Base-by-base conservation (phyloP, 2,888 invertebrate species). In the Plagodis dolabraria region DNA sequence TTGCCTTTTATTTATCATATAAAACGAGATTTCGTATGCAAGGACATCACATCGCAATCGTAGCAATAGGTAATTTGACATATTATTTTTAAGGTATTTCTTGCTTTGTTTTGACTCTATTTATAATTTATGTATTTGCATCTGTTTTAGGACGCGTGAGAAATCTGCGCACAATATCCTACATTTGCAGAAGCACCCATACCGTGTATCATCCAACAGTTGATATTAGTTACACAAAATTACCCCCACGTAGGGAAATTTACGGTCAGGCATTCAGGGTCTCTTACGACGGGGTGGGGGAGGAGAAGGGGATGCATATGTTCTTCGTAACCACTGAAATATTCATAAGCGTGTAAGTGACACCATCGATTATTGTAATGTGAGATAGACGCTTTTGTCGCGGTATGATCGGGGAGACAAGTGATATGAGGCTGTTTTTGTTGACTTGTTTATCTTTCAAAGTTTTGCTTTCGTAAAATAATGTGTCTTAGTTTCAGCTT, bases 341-440 rank as follows among this genome's bases (percentile, higher is more conserved):
- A 83, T 83, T 83, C 82, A 83, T 83, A 79, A 76, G 76, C 69
- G 66, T 67, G 77, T 82, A 82, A 83, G 83, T 80, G 82, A 83
- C 74, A 76, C 73, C 83, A 80, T 83, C 82, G 83, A 81, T 83
- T 83, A 82, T 81, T 79, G 77, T 83, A 80, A 82, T 79, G 80
- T 71, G 71, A 67, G 72, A 68, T 63, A 67, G 71, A 66, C 67
- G 72, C 53, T 47, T 34, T 51, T 33, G 45, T 69, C 70, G 74
- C 74, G 75, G 70, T 57, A 53, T 47, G 49, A 44, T 73, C 68
- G 69, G 10, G 62, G 8, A 49, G 63, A 70, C 61, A 76, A 75
- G 71, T 70, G 70, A 46, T 71, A 43, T 38, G 48, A 22, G 7
- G 9, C 6, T n/a, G 9, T 12, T 22, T 52, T 12, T 33, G 40